Evolutionary conservation across 2,888 invertebrate species (phyloP).

Genomic region (Aproaerema taeniolella): DNA sequence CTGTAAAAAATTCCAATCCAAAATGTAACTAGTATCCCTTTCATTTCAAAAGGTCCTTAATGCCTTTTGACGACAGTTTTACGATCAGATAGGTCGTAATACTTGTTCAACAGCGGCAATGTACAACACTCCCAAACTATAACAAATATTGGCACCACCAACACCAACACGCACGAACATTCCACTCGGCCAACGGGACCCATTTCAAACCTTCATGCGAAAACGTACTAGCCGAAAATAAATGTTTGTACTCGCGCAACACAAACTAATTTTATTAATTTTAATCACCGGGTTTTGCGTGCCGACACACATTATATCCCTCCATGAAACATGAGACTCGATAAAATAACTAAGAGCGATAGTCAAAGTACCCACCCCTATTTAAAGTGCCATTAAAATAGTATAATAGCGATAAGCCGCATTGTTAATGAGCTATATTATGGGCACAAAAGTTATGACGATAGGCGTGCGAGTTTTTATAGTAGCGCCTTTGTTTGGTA

Average conservation of each 20-base stretch:
- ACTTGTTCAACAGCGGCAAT: too few relatives aligned
- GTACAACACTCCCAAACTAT: too few relatives aligned
- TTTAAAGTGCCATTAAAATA: conserved; percentile 68
- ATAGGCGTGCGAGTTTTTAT: conserved; percentile 31
- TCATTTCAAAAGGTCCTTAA: too few relatives aligned
- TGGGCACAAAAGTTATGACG: conserved; percentile 43
- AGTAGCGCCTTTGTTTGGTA: conserved; percentile 19
- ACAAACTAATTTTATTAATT: conserved; percentile 70
- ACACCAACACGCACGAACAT: too few relatives aligned
- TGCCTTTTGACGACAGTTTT: too few relatives aligned
- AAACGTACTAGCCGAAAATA: too few relatives aligned
- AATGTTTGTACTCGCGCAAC: conserved; percentile 9
- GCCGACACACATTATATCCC: conserved; percentile 63
- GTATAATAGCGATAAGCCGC: conserved; percentile 55
- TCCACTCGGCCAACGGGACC: too few relatives aligned
- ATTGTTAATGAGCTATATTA: conserved; percentile 64
- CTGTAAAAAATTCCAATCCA: too few relatives aligned
- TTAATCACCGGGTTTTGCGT: conserved; percentile 67
- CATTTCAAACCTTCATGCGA: too few relatives aligned
- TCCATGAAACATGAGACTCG: conserved; percentile 58
- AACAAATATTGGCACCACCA: too few relatives aligned
- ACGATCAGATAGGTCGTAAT: too few relatives aligned
- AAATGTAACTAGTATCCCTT: too few relatives aligned
- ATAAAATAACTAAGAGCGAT: conserved; percentile 51
- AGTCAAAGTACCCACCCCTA: conserved; percentile 46